Evolutionary conservation across 2,888 invertebrate genomes (phyloP).

Genomic region (Oscheius sp.): DNA sequence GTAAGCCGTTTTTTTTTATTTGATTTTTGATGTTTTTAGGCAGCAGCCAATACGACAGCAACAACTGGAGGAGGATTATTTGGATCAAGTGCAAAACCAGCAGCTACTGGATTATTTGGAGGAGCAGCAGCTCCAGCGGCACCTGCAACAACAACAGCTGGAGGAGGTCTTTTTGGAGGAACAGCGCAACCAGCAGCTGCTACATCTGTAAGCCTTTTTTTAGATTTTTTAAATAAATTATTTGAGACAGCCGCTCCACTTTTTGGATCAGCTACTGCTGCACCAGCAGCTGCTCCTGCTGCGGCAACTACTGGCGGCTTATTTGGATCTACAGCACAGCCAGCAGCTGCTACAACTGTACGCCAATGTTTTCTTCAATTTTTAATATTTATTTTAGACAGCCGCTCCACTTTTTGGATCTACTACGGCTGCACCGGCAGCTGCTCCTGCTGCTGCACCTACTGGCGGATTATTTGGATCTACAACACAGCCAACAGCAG

Average conservation of each 20-base stretch:
- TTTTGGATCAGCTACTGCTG: slow-evolving; percentile 10
- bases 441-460: background rate
- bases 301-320: slow-evolving; percentile 32
- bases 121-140: slow-evolving; percentile 10
- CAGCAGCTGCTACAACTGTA: background rate
- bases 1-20: background rate
- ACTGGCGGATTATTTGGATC: slow-evolving; percentile 23
- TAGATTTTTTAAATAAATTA: background rate
- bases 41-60: slow-evolving; percentile 8
- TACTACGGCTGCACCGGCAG: slow-evolving; percentile 1
- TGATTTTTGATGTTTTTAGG: slow-evolving; percentile 25
- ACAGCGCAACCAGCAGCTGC: background rate
- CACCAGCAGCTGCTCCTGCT: slow-evolving; percentile 8
- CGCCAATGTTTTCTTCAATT: background rate
- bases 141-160: slow-evolving; percentile 35
- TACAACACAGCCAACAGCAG: background rate
- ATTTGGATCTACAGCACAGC: slow-evolving; percentile 41
- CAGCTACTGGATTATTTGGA: slow-evolving; percentile 40
- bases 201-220: too few species aligned
- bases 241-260: background rate
- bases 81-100: slow-evolving; percentile 38
- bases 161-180: slow-evolving; percentile 42
- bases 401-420: slow-evolving; percentile 11
- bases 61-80: slow-evolving; percentile 31
- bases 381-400: too few species aligned